Evolutionary conservation across 2,797 vertebrate genomes (phyloP).

Genomic region (Apogon talboti): DNA sequence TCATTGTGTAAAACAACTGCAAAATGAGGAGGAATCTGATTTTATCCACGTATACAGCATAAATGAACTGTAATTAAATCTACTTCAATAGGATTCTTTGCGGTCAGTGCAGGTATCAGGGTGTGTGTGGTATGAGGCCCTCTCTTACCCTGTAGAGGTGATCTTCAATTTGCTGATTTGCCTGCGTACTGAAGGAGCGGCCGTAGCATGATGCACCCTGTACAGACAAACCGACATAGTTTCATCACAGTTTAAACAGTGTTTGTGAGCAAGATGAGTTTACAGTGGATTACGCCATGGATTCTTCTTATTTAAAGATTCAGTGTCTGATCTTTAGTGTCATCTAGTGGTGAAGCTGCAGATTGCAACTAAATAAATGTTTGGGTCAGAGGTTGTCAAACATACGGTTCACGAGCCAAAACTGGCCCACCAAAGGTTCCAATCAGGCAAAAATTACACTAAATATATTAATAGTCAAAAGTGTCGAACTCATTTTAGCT

Average conservation of each 20-base stretch:
- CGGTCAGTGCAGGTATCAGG: background rate
- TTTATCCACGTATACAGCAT: background rate
- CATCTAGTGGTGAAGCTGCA: no score
- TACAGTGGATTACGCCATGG: no score
- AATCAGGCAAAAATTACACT: no score
- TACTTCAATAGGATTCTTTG: background rate
- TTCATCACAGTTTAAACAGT: no score
- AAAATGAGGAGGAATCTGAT: background rate
- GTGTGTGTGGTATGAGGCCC: background rate
- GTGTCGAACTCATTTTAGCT: no score
- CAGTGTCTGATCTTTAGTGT: no score
- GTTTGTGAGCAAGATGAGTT: background rate
- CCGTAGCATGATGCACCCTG: slow-evolving; percentile 46
- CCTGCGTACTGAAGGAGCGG: background rate
- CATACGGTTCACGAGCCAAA: no score
- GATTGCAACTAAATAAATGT: no score
- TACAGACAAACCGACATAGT: background rate
- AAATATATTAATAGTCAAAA: no score
- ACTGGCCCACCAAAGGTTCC: no score
- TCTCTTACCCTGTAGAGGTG: slow-evolving; percentile 67
- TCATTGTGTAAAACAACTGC: background rate
- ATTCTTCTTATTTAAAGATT: no score
- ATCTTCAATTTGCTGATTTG: slow-evolving; percentile 24
- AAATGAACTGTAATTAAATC: background rate
- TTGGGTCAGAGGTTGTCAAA: no score